A percentile compares a stretch with the other conserved stretches of the same genome.
Conservation (phyloP, 2,797 vertebrate species). For the Manis crassicaudata region DNA sequence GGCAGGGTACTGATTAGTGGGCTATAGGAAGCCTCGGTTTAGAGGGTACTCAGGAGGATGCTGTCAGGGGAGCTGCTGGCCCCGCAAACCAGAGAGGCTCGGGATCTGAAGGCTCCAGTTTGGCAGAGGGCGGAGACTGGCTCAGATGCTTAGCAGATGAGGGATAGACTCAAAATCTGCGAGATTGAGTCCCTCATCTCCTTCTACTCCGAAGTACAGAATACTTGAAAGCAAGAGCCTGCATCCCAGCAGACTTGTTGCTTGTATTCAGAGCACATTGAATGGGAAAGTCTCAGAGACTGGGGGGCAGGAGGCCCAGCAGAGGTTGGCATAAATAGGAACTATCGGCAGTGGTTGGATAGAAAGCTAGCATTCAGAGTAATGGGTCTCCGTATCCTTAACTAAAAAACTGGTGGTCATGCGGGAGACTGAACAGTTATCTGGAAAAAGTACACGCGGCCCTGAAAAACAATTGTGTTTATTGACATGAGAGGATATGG, state of each 20-base stretch:
- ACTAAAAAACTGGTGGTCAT: not conserved
- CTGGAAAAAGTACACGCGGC: not conserved
- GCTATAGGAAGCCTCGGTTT: not conserved
- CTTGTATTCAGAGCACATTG: not conserved
- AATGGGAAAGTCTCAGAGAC: not conserved
- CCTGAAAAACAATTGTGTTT: not conserved
- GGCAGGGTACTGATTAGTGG: not conserved
- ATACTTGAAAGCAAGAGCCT: not conserved
- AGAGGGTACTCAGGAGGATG: not conserved
- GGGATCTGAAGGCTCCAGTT: fast-evolving
- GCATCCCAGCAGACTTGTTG: not conserved
- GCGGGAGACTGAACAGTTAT: not conserved
- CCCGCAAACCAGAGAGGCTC: not conserved
- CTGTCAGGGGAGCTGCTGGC: fast-evolving
- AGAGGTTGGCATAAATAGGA: not conserved
- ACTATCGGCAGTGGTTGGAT: not conserved
- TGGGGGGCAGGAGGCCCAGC: not conserved
- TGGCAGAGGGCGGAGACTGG: not conserved
- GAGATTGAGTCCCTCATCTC: not conserved
- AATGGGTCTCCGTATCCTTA: not conserved
- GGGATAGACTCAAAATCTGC: not conserved
- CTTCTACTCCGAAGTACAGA: not conserved
- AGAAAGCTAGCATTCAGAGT: not conserved
- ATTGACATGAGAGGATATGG: not conserved
- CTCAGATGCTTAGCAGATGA: not conserved